phyloP scores from a whole-genome alignment of 2,113 vertebrate species.

The Xenus cinereus region DNA sequence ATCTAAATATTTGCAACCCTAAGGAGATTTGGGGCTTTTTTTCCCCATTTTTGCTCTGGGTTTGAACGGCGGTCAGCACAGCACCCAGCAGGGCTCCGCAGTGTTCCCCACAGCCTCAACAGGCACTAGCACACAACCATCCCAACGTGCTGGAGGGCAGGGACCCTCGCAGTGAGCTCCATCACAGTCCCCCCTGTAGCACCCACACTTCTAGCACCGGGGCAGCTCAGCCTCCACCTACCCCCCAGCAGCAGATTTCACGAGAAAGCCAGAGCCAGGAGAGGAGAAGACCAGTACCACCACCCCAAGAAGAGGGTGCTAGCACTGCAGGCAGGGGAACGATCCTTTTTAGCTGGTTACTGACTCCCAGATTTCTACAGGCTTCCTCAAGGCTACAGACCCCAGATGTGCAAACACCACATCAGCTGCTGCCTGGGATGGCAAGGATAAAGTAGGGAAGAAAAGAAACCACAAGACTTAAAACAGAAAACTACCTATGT shows the following conservation, averaged over 20 bases:
- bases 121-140: background rate
- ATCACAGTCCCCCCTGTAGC: background rate
- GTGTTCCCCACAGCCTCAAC: background rate
- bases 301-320: background rate
- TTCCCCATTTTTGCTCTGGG: background rate
- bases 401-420: background rate
- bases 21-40: background rate
- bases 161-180: background rate
- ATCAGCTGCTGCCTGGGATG: background rate
- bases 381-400: background rate
- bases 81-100: background rate
- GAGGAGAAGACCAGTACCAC: background rate
- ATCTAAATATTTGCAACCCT: background rate
- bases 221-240: background rate
- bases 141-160: background rate
- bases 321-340: accelerated
- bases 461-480: background rate
- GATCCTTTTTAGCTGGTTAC: accelerated
- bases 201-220: accelerated
- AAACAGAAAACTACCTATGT: background rate
- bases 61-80: background rate
- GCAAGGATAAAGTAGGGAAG: background rate
- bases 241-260: background rate
- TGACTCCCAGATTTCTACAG: background rate
- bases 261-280: background rate